Evolutionary conservation across 2,113 vertebrate genomes (phyloP), one percentile per base, ranked within the genome.

Genomic region (Aviceda subcristata): DNA sequence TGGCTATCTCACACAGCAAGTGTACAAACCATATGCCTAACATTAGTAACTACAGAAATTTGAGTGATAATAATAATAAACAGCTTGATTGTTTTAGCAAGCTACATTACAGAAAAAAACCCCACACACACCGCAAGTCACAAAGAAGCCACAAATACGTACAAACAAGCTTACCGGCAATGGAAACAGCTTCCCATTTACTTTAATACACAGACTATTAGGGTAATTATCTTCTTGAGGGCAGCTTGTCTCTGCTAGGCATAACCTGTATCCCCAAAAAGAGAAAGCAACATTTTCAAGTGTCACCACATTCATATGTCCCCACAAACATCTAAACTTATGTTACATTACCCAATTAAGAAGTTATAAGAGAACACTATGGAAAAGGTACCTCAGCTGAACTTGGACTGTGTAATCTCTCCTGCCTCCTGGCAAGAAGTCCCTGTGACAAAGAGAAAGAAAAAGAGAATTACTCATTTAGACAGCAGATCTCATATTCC

Each of bases 341-440:
- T 3, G 9, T 66, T 59, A 66, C 39, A 43, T 32, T n/a, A 79
- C 30, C 6, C 59, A 90, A 56, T 36, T 76, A 67, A 60, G 73
- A 86, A 75, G 18, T 36, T 87, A 26, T 14, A 89, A 94, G 59
- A 94, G 67, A 89, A 90, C 26, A 59, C 38, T 43, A 48, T 16
- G 55, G 74, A 97, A 77, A 73, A 81, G 2, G 94, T 92, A 99
- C 99, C 99, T 99, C 39, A 99, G 97, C 60, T 99, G 99, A 96
- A 99, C 99, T 93, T 99, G 99, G 76, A 99, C 99, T 94, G 99
- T 99, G 53, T 99, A 99, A 97, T 99, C 99, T 91, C 99, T 98
- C 96, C 99, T 98, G 67, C 99, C 99, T 30, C 99, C 99, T 39
- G 99, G 99, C 89, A 99, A 98, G 93, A 99, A 99, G 97, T 99